These are phyloP conservation scores for Cercopithecus mona DNA, from an alignment of 2,113 vertebrate genomes.

Conservation along the genomic window DNA sequence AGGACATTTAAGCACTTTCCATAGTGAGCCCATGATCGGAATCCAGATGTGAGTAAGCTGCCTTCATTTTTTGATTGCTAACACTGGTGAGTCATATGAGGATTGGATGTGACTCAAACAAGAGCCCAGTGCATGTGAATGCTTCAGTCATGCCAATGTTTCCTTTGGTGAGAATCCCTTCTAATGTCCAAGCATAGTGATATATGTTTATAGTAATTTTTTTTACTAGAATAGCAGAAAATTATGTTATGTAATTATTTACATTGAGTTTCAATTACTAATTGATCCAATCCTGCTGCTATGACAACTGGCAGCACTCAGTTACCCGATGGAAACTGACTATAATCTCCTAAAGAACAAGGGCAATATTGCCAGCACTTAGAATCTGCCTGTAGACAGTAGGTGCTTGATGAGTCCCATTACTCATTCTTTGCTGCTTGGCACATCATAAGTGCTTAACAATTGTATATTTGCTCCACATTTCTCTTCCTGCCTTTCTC, in stretches of 20 bases:
- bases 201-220: conserved; percentile 39
- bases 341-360: not conserved
- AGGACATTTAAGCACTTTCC: not conserved
- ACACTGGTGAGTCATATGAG: not conserved
- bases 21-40: not conserved
- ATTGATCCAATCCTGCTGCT: not conserved
- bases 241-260: conserved; percentile 40
- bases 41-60: not conserved
- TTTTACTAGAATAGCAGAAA: conserved; percentile 3
- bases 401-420: not conserved
- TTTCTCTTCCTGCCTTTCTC: not conserved
- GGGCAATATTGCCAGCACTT: not conserved
- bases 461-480: not conserved
- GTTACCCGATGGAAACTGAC: not conserved
- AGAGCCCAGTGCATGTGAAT: not conserved
- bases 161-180: conserved; percentile 24
- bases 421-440: not conserved
- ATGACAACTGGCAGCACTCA: not conserved
- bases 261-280: not conserved
- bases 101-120: not conserved
- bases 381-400: not conserved
- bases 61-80: not conserved
- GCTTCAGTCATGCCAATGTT: not conserved
- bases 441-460: not conserved
- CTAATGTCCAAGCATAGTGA: not conserved